Evolutionary conservation across 2,113 vertebrate genomes (phyloP).

Genomic region (Fregata magnificens): DNA sequence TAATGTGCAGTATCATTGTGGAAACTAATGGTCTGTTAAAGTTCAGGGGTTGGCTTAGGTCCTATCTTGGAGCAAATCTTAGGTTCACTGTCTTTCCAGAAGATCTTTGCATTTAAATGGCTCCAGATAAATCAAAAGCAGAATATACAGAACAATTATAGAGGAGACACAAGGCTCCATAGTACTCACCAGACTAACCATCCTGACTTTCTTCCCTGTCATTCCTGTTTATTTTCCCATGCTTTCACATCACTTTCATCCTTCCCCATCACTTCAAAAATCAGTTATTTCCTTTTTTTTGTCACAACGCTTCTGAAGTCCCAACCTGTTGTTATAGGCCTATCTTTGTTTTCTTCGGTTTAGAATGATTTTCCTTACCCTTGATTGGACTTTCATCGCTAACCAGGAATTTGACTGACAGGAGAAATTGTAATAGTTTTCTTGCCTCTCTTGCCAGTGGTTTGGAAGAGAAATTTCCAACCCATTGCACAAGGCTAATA

Average conservation of each 20-base stretch:
- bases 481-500: rapidly evolving
- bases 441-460: not conserved
- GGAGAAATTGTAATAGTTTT: not conserved
- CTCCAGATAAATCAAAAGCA: not conserved
- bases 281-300: not conserved
- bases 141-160: not conserved
- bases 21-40: not conserved
- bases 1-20: not conserved
- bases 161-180: not conserved
- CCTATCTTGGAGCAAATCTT: not conserved
- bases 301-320: not conserved
- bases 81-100: not conserved
- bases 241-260: not conserved
- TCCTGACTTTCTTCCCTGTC: not conserved
- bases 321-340: not conserved
- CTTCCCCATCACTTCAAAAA: not conserved
- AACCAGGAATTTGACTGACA: not conserved
- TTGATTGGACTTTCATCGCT: not conserved
- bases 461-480: not conserved
- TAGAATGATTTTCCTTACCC: not conserved
- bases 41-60: not conserved
- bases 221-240: not conserved
- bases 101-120: not conserved
- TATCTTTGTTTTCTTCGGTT: not conserved
- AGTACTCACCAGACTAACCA: not conserved